These are phyloP conservation scores for Ephydatia muelleri DNA, from an alignment of 37 sponge, comb jelly and placozoan genomes.

Conservation along the genomic window DNA sequence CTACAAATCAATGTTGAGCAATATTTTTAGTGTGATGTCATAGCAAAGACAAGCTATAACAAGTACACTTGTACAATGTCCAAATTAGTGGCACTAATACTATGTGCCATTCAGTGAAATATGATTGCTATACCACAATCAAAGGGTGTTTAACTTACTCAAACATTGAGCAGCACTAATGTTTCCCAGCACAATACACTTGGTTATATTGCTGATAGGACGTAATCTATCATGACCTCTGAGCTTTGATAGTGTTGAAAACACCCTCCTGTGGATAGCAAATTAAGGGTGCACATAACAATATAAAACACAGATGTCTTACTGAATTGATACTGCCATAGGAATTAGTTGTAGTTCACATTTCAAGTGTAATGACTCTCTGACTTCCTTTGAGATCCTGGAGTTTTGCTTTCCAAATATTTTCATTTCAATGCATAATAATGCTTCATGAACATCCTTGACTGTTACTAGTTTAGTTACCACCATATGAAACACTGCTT, in stretches of 20 bases:
- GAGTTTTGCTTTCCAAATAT: conserved; percentile 42
- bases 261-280: conserved; percentile 33
- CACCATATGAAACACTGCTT: conserved; percentile 73
- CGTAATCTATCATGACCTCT: background rate
- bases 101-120: too few relatives aligned
- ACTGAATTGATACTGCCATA: conserved; percentile 40
- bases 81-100: too few relatives aligned
- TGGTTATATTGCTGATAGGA: background rate
- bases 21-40: too few relatives aligned
- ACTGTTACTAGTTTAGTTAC: conserved; percentile 8
- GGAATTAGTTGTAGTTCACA: conserved; percentile 69
- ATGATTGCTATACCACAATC: too few relatives aligned
- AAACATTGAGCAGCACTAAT: background rate
- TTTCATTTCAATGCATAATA: conserved; percentile 11
- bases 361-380: conserved; percentile 2
- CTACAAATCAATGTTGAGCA: too few relatives aligned
- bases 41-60: too few relatives aligned
- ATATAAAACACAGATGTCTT: background rate
- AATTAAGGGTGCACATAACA: background rate
- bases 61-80: too few relatives aligned
- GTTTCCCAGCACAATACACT: background rate
- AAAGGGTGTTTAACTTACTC: background rate
- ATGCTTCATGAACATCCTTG: background rate
- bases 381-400: conserved; percentile 35
- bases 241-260: conserved; percentile 14